Evolutionary conservation across 1,140 invertebrate species (phyloP).

Genomic region (Aleiodes sp.): DNA sequence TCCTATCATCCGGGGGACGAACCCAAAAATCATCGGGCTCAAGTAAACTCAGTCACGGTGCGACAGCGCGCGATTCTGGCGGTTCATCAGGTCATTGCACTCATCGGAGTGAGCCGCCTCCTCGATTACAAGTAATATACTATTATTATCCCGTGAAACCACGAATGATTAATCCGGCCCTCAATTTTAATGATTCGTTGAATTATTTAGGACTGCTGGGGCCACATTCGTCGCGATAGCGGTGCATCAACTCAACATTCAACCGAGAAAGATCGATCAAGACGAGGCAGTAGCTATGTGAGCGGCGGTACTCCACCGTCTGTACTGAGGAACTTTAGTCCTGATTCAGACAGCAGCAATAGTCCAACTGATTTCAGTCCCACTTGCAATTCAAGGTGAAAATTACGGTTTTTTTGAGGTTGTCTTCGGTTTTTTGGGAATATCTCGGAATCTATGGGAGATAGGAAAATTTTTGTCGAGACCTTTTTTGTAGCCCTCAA

Average conservation of each 20-base stretch:
- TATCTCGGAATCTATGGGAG: no score
- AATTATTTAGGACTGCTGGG: constrained; percentile 60
- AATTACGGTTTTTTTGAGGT: neutral
- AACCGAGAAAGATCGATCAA: constrained; percentile 60
- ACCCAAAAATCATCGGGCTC: constrained; percentile 65
- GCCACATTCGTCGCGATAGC: constrained; percentile 69
- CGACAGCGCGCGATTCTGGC: constrained; percentile 73
- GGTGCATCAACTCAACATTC: constrained; percentile 76
- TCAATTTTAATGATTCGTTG: neutral
- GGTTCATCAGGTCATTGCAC: constrained; percentile 82
- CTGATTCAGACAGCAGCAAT: constrained; percentile 58
- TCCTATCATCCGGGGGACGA: constrained; percentile 61
- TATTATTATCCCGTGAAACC: no score
- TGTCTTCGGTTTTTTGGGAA: no score
- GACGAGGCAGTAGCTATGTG: constrained; percentile 59
- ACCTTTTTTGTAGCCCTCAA: no score
- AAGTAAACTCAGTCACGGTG: constrained; percentile 64
- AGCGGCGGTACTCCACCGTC: constrained; percentile 54
- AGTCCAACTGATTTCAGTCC: constrained; percentile 63
- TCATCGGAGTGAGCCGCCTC: constrained; percentile 76
- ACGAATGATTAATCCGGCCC: neutral
- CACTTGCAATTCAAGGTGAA: constrained; percentile 62
- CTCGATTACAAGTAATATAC: constrained; percentile 57
- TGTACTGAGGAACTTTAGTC: constrained; percentile 58
- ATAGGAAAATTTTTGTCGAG: no score